Evolutionary conservation across 2,888 invertebrate genomes (phyloP).

Genomic region (Pristionchus maxplancki): DNA sequence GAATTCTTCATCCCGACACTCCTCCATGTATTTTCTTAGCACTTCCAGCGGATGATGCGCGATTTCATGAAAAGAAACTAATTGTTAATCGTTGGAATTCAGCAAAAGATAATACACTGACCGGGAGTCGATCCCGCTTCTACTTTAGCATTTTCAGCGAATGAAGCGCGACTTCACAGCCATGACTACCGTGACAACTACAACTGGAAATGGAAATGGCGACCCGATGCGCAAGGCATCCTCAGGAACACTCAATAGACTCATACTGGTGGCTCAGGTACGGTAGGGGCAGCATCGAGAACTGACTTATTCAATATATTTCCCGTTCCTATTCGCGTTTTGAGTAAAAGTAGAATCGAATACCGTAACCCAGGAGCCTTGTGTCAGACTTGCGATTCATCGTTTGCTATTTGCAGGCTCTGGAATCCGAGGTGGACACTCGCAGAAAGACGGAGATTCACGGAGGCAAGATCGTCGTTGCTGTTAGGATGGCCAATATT

Average conservation of each 20-base stretch:
- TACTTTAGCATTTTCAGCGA: constrained; percentile 22
- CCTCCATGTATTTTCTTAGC: too few relatives aligned
- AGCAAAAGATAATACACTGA: too few relatives aligned
- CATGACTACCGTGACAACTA: too few relatives aligned
- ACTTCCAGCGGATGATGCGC: not conserved
- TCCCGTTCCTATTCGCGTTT: too few relatives aligned
- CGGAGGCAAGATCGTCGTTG: constrained; percentile 72
- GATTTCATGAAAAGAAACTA: too few relatives aligned
- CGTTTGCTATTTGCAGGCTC: constrained; percentile 55
- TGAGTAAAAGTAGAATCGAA: too few relatives aligned
- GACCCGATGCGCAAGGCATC: constrained; percentile 67
- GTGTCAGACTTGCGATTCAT: too few relatives aligned
- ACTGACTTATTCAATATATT: not conserved
- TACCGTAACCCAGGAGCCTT: too few relatives aligned
- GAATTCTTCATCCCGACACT: too few relatives aligned
- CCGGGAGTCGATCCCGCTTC: too few relatives aligned
- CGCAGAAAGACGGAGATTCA: constrained; percentile 70
- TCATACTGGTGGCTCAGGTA: constrained; percentile 74
- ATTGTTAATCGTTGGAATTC: too few relatives aligned
- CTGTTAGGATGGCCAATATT: constrained; percentile 73
- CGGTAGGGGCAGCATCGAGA: not conserved
- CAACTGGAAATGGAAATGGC: not conserved
- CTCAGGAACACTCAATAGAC: constrained; percentile 74
- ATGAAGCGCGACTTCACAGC: constrained; percentile 41
- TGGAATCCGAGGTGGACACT: constrained; percentile 74